Base-by-base conservation (phyloP, 2,797 vertebrate genomes). In the Pseudomugil gertrudae region DNA sequence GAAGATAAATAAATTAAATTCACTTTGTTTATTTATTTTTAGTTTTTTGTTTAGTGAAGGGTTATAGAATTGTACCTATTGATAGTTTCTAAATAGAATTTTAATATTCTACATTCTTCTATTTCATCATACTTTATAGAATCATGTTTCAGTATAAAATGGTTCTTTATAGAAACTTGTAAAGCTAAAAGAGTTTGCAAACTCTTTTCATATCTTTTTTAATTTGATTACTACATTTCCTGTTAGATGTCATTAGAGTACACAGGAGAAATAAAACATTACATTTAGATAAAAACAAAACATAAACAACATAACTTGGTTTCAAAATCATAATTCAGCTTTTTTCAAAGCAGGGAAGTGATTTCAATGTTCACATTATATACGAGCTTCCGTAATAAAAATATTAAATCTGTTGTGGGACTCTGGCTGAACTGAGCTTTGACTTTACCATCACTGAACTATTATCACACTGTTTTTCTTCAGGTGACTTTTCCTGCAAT, bases 381-480 rank as follows among this genome's bases (percentile, higher is more conserved):
- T 21, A 2, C 21, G 43, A 47, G 21, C 57, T 32, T 63, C 24
- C 24, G 33, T 15, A 15, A 59, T 48, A 63, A 65, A 68, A 65
- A 53, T 30, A 35, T 55, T 56, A 51, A 63, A 63, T 53, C 57
- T 26, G 21, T 35, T 32, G 26, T 35, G 27, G 36, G 8, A 27
- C 33, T 23, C 64, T 57, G 5, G 23, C 24, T 69, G 21, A 19
- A 38, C 50, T 73, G 48, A 76, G 45, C 57, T 59, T 30, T 68
- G 70, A 67, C 67, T 74, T 63, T 29, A 9, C 40, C 54, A 36
- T 29, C 11, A 27, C 59, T 61, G 3, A 61, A 45, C 36, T 57
- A 48, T 67, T 24, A 52, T 30, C 19, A 10, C 17, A 13, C 2
- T 17, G 9, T 55, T 71, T 32, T 45, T 5, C 21, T 38, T 54